These are phyloP conservation scores for Caloenas nicobarica DNA, from an alignment of 2,113 vertebrate species.

Conservation along the genomic window DNA sequence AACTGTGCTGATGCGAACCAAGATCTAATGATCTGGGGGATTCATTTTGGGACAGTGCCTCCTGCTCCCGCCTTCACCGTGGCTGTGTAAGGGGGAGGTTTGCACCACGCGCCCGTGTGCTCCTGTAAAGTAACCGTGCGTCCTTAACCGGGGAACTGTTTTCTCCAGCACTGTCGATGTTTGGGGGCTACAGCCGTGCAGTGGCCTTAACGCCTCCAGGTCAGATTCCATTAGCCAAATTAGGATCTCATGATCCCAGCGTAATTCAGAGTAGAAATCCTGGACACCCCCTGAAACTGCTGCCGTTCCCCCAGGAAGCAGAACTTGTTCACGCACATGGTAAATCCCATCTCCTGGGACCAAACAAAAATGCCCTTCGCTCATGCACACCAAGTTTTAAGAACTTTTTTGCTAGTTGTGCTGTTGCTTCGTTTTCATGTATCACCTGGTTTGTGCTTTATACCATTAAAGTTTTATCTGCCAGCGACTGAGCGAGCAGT, in stretches of 20 bases:
- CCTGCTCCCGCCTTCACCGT: background rate
- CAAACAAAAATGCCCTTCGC: background rate
- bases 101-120: background rate
- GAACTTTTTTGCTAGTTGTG: background rate
- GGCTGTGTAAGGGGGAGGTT: background rate
- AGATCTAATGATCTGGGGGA: background rate
- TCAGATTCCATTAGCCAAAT: background rate
- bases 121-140: background rate
- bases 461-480: background rate
- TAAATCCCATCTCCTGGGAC: background rate
- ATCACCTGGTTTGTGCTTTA: background rate
- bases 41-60: background rate
- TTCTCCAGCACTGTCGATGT: background rate
- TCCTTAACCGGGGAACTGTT: background rate
- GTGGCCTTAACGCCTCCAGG: background rate
- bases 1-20: background rate
- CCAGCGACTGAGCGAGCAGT: background rate
- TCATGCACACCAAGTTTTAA: background rate
- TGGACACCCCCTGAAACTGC: rapidly evolving
- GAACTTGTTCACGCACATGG: background rate
- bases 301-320: background rate
- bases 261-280: background rate
- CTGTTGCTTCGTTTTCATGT: background rate
- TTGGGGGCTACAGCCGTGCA: background rate
- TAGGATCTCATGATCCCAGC: rapidly evolving